Evolutionary conservation across 2,888 invertebrate genomes (phyloP), one percentile per base, ranked within the genome.

Genomic region (Cheilosia urbana): DNA sequence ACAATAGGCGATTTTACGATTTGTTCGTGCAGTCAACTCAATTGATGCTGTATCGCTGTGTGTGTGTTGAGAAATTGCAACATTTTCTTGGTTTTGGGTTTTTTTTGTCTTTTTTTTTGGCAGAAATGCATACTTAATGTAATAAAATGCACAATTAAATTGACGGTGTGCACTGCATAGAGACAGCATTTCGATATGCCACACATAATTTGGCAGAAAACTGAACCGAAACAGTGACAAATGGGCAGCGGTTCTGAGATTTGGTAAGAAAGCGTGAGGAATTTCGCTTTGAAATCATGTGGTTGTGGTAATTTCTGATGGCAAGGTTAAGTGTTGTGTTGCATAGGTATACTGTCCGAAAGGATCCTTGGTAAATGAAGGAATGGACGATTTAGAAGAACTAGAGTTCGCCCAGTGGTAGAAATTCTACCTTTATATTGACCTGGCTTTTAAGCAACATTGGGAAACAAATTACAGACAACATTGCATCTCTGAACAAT

Each of bases 91-190:
- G 79, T 69, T 72, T 79, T 73, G 58, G 58, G 68, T 17, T 53
- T 51, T 51, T 51, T 24, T 3, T 2, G 0, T 4, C 5, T 45
- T 51, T 47, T 40, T 21, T 21, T 24, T 63, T 37, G 37, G 17
- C 11, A 24, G 34, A 19, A 24, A 45, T 34, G 45, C 62, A 68
- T 51, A 45, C 51, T 55, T 47, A 66, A 68, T 47, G 27, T 68
- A 75, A 81, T 77, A 49, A 77, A 82, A 60, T 71, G 77, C 60
- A 60, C 51, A 71, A 76, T 77, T 71, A 55, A 82, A 82, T 30
- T 82, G 82, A 78, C 83, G 57, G 55, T 47, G 21, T 6, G 58
- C 45, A 49, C 47, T 57, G 71, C 13, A 30, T 24, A 24, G 49
- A 13, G 21, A 51, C 21, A 66, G 27, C 17, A 72, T 78, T 83